Base-by-base conservation (phyloP, 1,140 invertebrate species). In the Drosophila littoralis region DNA sequence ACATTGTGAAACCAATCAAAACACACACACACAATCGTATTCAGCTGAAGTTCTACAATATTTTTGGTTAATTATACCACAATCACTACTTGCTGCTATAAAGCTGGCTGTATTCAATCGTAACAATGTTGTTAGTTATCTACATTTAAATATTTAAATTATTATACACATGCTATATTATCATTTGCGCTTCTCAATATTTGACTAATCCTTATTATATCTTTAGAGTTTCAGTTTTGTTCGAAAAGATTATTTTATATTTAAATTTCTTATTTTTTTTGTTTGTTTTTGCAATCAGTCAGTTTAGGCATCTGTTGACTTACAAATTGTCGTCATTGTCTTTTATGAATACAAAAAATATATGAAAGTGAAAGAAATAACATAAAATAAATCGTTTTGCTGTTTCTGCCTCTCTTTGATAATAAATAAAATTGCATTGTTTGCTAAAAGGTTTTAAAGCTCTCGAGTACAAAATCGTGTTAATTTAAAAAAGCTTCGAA, bases 281-380 rank as follows among this genome's bases (percentile, higher is more conserved):
- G n/a, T 36, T 43, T 59, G 46, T 17, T 40, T 36, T 74, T 74
- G 58, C 57, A 68, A 59, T 77, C 68, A 77, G 77, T 86, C 79
- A 88, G 83, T 89, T 83, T 88, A 88, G 83, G 83, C 83, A 89
- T 88, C 83, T 89, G 79, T 88, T 89, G 84, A 88, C 83, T 86
- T 75, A 59, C 66, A 83, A 88, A 83, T 83, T 80, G 79, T 83
- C 83, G 79, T 77, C 83, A 89, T 83, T 88, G 83, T 88, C 83
- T 85, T 85, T 86, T 80, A 73, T 63, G 8, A 76, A 74, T 81
- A 77, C 32, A 82, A 77, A 76, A 80, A 75, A 75, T 55, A 64
- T 60, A 74, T 48, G 33, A 48, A 75, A 70, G 50, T 51, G 22
- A 54, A 70, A 58, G 42, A 35, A 76, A 17, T 17, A 73, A 81